A percentile compares a stretch with the other conserved stretches of the same genome.
Evolutionary conservation across 2,113 vertebrate genomes (phyloP).

Genomic region (Poeciliopsis turrubarensis): DNA sequence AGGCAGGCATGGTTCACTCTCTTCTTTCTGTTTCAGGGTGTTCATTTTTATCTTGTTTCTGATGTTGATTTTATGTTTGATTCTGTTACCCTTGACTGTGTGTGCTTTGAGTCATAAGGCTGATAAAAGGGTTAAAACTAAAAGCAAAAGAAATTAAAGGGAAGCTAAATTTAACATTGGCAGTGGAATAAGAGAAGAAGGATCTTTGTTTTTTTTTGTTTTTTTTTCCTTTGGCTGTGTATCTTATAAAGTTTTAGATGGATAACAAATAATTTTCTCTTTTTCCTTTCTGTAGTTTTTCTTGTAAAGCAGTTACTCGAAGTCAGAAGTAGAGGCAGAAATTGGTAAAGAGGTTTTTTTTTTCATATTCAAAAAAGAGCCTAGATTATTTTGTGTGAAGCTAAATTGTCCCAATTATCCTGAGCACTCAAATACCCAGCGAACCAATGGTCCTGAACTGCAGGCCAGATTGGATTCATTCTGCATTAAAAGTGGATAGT

Average conservation of each 20-base stretch:
- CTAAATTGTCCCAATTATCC: constrained; percentile 37
- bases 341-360: not conserved
- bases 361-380: constrained; percentile 8
- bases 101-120: constrained; percentile 44
- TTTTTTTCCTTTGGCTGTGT: constrained; percentile 10
- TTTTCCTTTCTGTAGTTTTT: constrained; percentile 21
- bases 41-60: constrained; percentile 49
- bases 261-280: constrained; percentile 36
- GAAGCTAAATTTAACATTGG: constrained; percentile 44
- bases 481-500: not conserved
- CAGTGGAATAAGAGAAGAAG: not conserved
- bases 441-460: constrained; percentile 13
- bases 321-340: not conserved
- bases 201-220: not conserved
- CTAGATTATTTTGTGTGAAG: constrained; percentile 24
- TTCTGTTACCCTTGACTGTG: constrained; percentile 47
- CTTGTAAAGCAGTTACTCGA: constrained; percentile 7
- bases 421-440: constrained; percentile 15
- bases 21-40: constrained; percentile 19
- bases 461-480: constrained; percentile 2
- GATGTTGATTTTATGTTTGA: constrained; percentile 56
- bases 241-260: constrained; percentile 31
- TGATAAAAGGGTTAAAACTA: constrained; percentile 36
- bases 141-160: constrained; percentile 49
- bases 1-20: constrained; percentile 40